Base-by-base conservation (phyloP, 2,888 invertebrate genomes). In the Siphonodentalium dalli region DNA sequence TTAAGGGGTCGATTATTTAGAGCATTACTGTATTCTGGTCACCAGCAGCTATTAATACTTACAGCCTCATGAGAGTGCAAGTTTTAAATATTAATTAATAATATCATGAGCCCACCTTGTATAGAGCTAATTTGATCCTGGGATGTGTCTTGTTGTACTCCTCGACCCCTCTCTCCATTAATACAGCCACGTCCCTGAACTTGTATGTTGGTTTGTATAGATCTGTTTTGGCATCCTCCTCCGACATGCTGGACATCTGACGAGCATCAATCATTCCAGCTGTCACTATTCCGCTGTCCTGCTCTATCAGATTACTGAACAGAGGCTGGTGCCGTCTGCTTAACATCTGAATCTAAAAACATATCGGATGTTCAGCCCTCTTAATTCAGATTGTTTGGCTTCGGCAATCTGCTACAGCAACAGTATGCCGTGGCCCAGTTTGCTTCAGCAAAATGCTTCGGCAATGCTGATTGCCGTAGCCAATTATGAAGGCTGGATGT, bases 61-160 rank as follows among this genome's bases (percentile, higher is more conserved):
- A n/a, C n/a, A n/a, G n/a, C n/a, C n/a, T n/a, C n/a, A n/a, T n/a
- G n/a, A n/a, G n/a, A n/a, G n/a, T n/a, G n/a, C n/a, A n/a, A n/a
- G n/a, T n/a, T n/a, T n/a, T n/a, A n/a, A n/a, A n/a, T n/a, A n/a
- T n/a, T n/a, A n/a, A n/a, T n/a, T n/a, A n/a, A n/a, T n/a, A n/a
- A n/a, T n/a, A n/a, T n/a, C n/a, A 29, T 13, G 41, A 21, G 8
- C 18, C 42, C 52, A 79, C 79, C 71, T 72, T 75, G 61, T 80
- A 80, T 13, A 81, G 64, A 5, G 78, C 69, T 26, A 81, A 57
- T 37, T 73, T 74, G 50, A 81, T 79, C 24, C 71, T 58, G 1
- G 80, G 81, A 50, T 79, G 72, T 34, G 71, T 72, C 58, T 81
- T 81, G 63, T 80, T 81, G 62, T 75, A 80, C 45, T 80, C 81